Evolutionary conservation across 2,113 vertebrate species (phyloP).

Genomic region (Zosterops pallidus): DNA sequence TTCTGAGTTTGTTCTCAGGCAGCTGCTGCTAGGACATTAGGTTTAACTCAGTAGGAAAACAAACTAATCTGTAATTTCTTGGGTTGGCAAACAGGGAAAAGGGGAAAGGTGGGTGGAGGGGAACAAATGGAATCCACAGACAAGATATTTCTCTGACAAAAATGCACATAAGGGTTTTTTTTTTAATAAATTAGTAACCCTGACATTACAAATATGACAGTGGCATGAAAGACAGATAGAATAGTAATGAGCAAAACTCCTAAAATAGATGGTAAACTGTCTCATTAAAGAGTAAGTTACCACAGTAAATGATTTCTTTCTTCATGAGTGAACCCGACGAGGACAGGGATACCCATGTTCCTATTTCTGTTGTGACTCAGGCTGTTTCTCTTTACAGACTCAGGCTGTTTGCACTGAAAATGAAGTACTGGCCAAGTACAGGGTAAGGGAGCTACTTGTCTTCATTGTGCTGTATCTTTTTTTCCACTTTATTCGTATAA

Average conservation of each 20-base stretch:
- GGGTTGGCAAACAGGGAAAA: not conserved
- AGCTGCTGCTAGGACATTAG: not conserved
- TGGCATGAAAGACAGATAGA: not conserved
- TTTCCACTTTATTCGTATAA: not conserved
- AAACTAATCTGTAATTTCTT: not conserved
- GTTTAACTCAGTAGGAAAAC: not conserved
- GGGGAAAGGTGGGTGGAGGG: not conserved
- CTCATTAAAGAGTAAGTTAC: not conserved
- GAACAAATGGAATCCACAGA: not conserved
- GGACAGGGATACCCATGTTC: not conserved
- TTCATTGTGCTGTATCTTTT: not conserved
- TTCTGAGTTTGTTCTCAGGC: not conserved
- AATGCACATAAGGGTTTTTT: fast-evolving
- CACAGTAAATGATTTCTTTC: not conserved
- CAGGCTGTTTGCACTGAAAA: not conserved
- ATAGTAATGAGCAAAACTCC: not conserved
- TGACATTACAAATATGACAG: not conserved
- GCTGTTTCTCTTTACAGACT: not conserved
- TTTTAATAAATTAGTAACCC: not conserved
- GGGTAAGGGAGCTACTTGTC: not conserved
- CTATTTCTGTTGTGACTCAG: not conserved
- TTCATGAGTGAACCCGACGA: not conserved
- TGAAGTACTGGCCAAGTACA: not conserved
- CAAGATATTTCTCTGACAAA: not conserved
- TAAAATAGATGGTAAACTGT: not conserved